phyloP scores from a whole-genome alignment of 2,113 vertebrate species.

The Dicerorhinus sumatrensis region DNA sequence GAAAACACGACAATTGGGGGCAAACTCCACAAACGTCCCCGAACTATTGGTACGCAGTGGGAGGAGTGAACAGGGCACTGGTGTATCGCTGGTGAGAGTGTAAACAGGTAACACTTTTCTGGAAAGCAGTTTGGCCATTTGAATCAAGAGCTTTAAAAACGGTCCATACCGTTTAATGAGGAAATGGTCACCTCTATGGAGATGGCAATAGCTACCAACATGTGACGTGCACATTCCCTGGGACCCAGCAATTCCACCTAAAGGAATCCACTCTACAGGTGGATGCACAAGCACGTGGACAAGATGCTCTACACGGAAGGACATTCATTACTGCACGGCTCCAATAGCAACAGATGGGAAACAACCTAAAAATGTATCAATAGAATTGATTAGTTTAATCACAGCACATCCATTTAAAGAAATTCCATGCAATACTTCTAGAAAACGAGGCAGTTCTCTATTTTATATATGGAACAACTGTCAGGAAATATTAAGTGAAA shows the following conservation, averaged over 20 bases:
- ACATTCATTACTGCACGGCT: background rate
- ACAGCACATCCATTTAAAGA: background rate
- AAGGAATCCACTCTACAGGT: background rate
- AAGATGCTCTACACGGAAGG: background rate
- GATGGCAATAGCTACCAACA: background rate
- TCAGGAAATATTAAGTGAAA: constrained; percentile 13
- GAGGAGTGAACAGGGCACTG: background rate
- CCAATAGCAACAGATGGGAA: background rate
- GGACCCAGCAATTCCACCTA: background rate
- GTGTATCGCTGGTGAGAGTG: background rate
- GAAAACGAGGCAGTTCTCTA: constrained; percentile 10
- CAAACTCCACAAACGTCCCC: background rate
- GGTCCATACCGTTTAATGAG: background rate
- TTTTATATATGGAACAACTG: constrained; percentile 21
- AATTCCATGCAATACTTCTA: constrained; percentile 19
- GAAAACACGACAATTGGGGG: background rate
- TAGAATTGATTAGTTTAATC: background rate
- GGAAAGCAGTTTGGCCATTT: background rate
- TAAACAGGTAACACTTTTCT: background rate
- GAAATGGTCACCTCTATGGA: background rate
- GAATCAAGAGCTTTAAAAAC: background rate
- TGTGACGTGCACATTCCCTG: background rate
- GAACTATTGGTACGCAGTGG: background rate
- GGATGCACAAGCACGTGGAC: background rate
- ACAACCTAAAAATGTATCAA: background rate